These are phyloP conservation scores for Leptonema lineaticorne DNA, from an alignment of 1,140 invertebrate genomes.

Conservation along the genomic window DNA sequence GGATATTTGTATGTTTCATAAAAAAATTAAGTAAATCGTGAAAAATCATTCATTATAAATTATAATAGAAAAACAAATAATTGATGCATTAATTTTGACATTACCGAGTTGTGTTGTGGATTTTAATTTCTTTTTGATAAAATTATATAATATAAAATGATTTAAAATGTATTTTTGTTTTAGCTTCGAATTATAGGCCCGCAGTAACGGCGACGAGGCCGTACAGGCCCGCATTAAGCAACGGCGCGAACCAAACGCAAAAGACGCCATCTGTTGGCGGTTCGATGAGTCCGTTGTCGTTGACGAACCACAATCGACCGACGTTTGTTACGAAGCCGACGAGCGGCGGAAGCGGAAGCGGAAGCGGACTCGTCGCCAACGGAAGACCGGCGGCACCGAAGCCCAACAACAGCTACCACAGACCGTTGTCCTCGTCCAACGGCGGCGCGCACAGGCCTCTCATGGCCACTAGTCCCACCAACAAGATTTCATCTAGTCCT, in stretches of 20 bases:
- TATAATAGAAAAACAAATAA: too few relatives aligned
- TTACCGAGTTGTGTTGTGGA: too few relatives aligned
- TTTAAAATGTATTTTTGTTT: constrained; percentile 33
- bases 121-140: too few relatives aligned
- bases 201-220: constrained; percentile 30
- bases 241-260: constrained; percentile 45
- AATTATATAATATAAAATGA: too few relatives aligned
- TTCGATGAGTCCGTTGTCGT: constrained; percentile 44
- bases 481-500: constrained; percentile 59
- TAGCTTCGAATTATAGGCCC: constrained; percentile 45
- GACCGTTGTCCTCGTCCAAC: constrained; percentile 48
- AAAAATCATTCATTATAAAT: too few relatives aligned
- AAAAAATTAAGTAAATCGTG: too few relatives aligned
- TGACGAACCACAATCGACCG: constrained; percentile 46
- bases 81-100: too few relatives aligned
- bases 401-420: constrained; percentile 22
- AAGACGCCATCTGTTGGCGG: constrained; percentile 44
- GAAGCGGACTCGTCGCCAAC: too few relatives aligned
- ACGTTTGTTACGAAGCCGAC: constrained; percentile 58
- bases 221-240: constrained; percentile 44
- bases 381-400: too few relatives aligned
- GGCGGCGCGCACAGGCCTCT: constrained; percentile 49
- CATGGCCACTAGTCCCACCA: constrained; percentile 55
- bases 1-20: too few relatives aligned
- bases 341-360: constrained; percentile 51